Evolutionary conservation across 2,113 vertebrate species (phyloP).

Genomic region (Oxyruncus cristatus): DNA sequence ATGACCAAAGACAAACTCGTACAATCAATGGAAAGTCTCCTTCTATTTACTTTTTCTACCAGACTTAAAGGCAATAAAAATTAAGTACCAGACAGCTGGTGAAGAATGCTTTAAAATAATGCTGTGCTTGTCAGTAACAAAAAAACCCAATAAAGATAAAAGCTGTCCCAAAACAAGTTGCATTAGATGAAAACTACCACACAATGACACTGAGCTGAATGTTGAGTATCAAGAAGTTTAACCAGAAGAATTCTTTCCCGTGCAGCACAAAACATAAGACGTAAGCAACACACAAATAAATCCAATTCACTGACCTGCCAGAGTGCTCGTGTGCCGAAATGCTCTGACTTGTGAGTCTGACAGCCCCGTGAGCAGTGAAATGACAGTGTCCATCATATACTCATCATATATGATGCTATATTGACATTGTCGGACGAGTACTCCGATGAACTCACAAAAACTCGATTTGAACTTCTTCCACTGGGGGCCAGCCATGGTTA

Average conservation of each 20-base stretch:
- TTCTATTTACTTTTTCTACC: neutral
- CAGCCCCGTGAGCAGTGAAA: constrained; percentile 96
- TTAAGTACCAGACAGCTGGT: neutral
- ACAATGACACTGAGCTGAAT: accelerated
- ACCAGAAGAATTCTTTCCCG: neutral
- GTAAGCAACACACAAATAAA: neutral
- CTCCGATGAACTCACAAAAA: constrained; percentile 98
- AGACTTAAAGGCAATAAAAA: neutral
- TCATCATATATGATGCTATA: constrained; percentile 99
- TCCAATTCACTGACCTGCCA: constrained; percentile 85
- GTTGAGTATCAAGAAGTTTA: neutral
- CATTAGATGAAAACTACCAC: neutral
- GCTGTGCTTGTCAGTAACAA: neutral
- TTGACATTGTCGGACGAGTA: constrained; percentile 96
- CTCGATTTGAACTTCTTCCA: constrained; percentile 99
- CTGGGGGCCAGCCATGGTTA: constrained; percentile 97
- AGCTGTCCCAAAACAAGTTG: neutral
- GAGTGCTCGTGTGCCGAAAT: constrained; percentile 97
- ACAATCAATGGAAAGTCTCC: neutral
- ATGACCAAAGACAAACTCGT: neutral
- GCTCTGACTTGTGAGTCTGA: constrained; percentile 98
- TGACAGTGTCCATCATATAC: constrained; percentile 99
- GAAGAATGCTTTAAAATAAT: neutral
- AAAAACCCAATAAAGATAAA: neutral
- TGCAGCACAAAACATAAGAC: neutral